These are phyloP conservation scores for Tipula vernalis DNA, from an alignment of 2,888 invertebrate genomes.

Conservation along the genomic window DNA sequence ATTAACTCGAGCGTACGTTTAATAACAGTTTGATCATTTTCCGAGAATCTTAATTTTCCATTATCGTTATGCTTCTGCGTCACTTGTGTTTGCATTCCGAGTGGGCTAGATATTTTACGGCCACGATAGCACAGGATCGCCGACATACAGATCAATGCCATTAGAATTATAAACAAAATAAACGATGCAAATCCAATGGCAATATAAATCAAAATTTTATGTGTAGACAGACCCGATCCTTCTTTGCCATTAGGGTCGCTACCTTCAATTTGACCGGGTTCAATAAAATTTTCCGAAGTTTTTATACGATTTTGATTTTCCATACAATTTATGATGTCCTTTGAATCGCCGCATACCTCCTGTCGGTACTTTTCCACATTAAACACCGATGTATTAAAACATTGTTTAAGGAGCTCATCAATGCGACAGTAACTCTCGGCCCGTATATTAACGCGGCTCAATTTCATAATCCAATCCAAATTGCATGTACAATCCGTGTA, in stretches of 20 bases:
- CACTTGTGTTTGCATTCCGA: background rate
- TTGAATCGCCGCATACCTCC: slow-evolving; percentile 28
- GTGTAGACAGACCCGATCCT: background rate
- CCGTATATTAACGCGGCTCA: slow-evolving; percentile 26
- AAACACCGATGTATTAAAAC: slow-evolving; percentile 28
- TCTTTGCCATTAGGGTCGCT: slow-evolving; percentile 18
- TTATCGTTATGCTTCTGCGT: background rate
- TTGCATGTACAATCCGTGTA: slow-evolving; percentile 28
- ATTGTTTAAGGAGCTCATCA: slow-evolving; percentile 22
- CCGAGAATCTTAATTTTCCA: slow-evolving; percentile 19
- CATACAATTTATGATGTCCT: slow-evolving; percentile 24
- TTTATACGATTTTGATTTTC: slow-evolving; percentile 23
- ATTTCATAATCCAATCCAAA: slow-evolving; percentile 23
- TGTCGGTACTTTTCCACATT: slow-evolving; percentile 27
- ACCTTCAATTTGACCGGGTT: slow-evolving; percentile 21
- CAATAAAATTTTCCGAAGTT: slow-evolving; percentile 25
- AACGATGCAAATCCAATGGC: slow-evolving; percentile 14
- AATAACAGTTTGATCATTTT: slow-evolving; percentile 24
- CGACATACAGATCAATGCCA: slow-evolving; percentile 15
- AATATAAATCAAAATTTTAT: slow-evolving; percentile 14
- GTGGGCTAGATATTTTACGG: background rate
- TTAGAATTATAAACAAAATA: slow-evolving; percentile 18
- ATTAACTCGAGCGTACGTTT: slow-evolving; percentile 23
- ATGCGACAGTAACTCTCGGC: slow-evolving; percentile 28
- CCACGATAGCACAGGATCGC: slow-evolving; percentile 14